phyloP scores from a whole-genome alignment of 1,140 invertebrate species.

The Drosophila mojavensis region DNA sequence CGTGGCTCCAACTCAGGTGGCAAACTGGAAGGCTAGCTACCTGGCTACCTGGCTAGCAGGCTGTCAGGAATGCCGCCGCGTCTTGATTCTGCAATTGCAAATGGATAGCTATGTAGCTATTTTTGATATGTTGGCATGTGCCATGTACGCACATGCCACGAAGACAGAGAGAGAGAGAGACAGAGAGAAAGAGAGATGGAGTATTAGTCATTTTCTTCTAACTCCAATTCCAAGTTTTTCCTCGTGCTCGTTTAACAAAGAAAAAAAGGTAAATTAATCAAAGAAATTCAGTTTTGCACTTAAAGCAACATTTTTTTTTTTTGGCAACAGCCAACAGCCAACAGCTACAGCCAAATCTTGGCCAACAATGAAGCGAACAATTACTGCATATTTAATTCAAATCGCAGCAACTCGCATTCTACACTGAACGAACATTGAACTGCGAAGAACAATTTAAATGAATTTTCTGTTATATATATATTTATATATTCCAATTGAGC shows the following conservation, averaged over 20 bases:
- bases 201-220: not conserved
- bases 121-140: conserved; percentile 40
- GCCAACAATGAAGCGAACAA: conserved; percentile 70
- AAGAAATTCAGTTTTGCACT: conserved; percentile 74
- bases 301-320: conserved; percentile 59
- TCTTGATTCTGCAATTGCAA: conserved; percentile 1
- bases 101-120: not conserved
- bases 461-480: too few species aligned
- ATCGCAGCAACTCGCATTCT: conserved; percentile 28
- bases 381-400: conserved; percentile 73
- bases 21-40: conserved; percentile 10
- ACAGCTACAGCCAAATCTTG: conserved; percentile 68
- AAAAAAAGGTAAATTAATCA: conserved; percentile 44
- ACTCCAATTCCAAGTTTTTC: not conserved
- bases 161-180: not conserved
- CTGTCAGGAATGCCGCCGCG: conserved; percentile 19
- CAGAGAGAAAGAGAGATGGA: too few species aligned
- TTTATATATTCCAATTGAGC: too few species aligned
- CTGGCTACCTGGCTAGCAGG: conserved; percentile 8
- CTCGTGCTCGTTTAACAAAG: conserved; percentile 4
- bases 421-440: conserved; percentile 20
- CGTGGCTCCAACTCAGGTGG: conserved; percentile 35
- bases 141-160: conserved; percentile 19
- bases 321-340: conserved; percentile 25
- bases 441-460: too few species aligned